phyloP scores from a whole-genome alignment of 2,113 vertebrate genomes.

The Nerophis lumbriciformis region DNA sequence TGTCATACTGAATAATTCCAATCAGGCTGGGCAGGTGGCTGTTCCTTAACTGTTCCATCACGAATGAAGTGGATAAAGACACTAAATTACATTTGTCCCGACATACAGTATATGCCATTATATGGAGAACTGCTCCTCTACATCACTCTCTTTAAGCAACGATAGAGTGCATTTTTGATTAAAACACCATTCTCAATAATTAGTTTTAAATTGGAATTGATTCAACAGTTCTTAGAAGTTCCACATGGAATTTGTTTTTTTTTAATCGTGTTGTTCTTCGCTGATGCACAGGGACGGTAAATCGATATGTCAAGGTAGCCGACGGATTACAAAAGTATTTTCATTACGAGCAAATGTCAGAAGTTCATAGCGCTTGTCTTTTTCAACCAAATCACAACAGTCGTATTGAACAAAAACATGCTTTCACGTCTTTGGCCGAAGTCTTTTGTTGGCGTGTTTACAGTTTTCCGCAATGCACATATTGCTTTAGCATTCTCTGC shows the following conservation, averaged over 20 bases:
- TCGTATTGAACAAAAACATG: not conserved
- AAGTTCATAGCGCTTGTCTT: not conserved
- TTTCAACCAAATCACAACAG: not conserved
- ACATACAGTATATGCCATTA: too few species aligned
- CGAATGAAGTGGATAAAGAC: too few species aligned
- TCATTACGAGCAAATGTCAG: slow-evolving; percentile 23
- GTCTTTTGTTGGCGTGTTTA: not conserved
- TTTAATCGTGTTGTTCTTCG: slow-evolving; percentile 11
- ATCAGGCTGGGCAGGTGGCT: too few species aligned
- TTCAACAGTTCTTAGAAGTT: slow-evolving; percentile 2
- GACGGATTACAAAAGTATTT: slow-evolving; percentile 4
- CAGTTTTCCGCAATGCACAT: not conserved
- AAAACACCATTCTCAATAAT: slow-evolving; percentile 15
- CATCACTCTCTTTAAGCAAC: slow-evolving; percentile 16
- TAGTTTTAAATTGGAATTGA: slow-evolving; percentile 30
- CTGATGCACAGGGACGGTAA: slow-evolving; percentile 13
- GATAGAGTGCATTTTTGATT: slow-evolving; percentile 7
- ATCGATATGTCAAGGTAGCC: slow-evolving; percentile 20
- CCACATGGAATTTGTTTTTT: not conserved
- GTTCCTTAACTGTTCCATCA: too few species aligned
- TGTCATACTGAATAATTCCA: too few species aligned
- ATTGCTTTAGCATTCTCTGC: slow-evolving; percentile 10
- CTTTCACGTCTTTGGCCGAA: not conserved
- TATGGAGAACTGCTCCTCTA: not conserved
- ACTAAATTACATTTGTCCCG: too few species aligned